Evolutionary conservation across 2,797 vertebrate species (phyloP).

Genomic region (Cynodonichthys magdalenae): DNA sequence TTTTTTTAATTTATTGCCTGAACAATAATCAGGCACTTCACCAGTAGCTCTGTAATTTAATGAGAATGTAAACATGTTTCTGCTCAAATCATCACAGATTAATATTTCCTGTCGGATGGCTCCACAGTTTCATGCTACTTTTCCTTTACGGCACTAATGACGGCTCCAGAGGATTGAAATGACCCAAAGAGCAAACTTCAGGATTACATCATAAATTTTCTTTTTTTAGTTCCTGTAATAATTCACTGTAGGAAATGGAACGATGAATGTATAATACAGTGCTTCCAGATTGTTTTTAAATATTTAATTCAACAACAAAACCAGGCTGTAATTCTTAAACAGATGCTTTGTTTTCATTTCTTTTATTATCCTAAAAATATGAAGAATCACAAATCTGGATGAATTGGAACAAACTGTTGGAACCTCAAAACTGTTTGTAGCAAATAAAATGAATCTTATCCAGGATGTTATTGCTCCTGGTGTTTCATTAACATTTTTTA

Average conservation of each 20-base stretch:
- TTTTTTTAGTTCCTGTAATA: conserved; percentile 58
- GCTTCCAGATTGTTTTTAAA: conserved; percentile 41
- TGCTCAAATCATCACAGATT: conserved; percentile 1
- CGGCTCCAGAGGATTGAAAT: conserved; percentile 31
- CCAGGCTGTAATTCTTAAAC: conserved; percentile 50
- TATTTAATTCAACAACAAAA: conserved; percentile 41
- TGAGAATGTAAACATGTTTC: not conserved
- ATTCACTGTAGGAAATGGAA: conserved; percentile 57
- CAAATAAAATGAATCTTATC: conserved; percentile 57
- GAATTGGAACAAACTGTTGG: not conserved
- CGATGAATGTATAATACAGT: conserved; percentile 56
- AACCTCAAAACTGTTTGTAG: conserved; percentile 52
- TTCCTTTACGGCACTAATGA: conserved; percentile 24
- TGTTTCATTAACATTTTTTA: conserved; percentile 74
- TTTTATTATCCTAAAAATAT: not conserved
- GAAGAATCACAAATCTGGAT: conserved; percentile 36
- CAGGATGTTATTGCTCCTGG: conserved; percentile 67
- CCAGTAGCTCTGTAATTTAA: conserved; percentile 21
- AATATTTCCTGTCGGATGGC: conserved; percentile 16
- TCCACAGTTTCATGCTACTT: conserved; percentile 16
- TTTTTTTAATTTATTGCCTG: conserved; percentile 12
- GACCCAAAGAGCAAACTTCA: conserved; percentile 55
- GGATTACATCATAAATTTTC: conserved; percentile 52
- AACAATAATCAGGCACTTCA: conserved; percentile 21
- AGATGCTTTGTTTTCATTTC: conserved; percentile 41